Percentiles rank a stretch among this genome's conserved stretches.
phyloP scores from a whole-genome alignment of 1,140 invertebrate genomes.

The Zelostemma sp. region DNA sequence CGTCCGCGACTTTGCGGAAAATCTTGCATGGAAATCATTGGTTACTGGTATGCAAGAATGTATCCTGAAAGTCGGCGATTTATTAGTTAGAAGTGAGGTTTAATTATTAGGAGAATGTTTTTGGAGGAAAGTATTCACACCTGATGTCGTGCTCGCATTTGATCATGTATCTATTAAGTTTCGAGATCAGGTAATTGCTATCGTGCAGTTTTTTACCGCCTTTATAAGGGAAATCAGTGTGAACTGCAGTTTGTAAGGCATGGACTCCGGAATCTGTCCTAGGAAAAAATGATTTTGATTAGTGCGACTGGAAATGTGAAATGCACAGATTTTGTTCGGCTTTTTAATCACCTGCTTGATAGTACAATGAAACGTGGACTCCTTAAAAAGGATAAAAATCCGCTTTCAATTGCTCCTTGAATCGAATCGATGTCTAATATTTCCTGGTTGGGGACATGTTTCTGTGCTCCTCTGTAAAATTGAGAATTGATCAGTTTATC shows the following conservation, averaged over 20 bases:
- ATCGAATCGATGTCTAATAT: slow-evolving; percentile 72
- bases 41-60: slow-evolving; percentile 72
- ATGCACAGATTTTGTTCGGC: slow-evolving; percentile 6
- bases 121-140: no score
- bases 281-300: slow-evolving; percentile 8
- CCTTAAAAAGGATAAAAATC: slow-evolving; percentile 63
- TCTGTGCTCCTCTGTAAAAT: slow-evolving; percentile 69
- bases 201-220: slow-evolving; percentile 67
- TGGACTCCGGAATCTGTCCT: slow-evolving; percentile 83
- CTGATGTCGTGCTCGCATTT: slow-evolving; percentile 68
- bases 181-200: slow-evolving; percentile 59
- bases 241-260: slow-evolving; percentile 75
- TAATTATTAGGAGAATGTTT: not conserved
- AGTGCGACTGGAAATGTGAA: no score
- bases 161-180: slow-evolving; percentile 74
- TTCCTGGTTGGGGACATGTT: slow-evolving; percentile 57
- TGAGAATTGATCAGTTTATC: slow-evolving; percentile 2
- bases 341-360: slow-evolving; percentile 75
- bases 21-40: slow-evolving; percentile 74
- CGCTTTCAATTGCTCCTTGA: slow-evolving; percentile 77
- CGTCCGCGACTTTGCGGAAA: slow-evolving; percentile 73
- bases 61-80: slow-evolving; percentile 55
- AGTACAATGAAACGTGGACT: slow-evolving; percentile 70
- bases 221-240: slow-evolving; percentile 71
- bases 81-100: not conserved